Evolutionary conservation across 1,140 invertebrate genomes (phyloP), one percentile per base, ranked within the genome.

Genomic region (Mylabris phalerata): DNA sequence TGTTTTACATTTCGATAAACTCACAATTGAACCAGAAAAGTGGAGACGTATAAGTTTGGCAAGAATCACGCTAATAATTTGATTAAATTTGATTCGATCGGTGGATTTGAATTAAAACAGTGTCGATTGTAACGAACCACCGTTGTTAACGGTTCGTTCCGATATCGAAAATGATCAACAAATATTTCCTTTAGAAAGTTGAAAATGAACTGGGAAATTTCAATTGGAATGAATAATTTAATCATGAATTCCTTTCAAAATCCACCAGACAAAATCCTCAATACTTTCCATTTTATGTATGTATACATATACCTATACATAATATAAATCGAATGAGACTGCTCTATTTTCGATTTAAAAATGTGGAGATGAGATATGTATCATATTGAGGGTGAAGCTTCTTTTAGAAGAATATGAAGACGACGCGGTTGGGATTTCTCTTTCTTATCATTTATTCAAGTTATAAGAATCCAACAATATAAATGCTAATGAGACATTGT

Each of bases 1-100:
- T 54, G 51, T 54, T 54, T 54, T 54, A 54, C 51, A 54, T 54
- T 54, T 54, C 51, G 51, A 54, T 54, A 54, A 54, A 54, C 51
- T 54, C 25, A 54, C 51, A 54, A 54, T 54, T 54, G 51, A 54
- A 54, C 51, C 51, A 54, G 44, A 54, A 54, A 44, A 52, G 46
- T 19, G 19, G 19, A 1, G 19, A 19, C 19, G 19, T 19, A 19
- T 2, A 19, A 7, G 7, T 32, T 32, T 7, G 32, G 7, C 32
- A 1, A 32, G 19, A 32, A 32, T 32, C 32, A 32, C 32, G 32
- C 32, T 32, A 32, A 4, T 32, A 7, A 32, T 32, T 32, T 32
- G 32, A 32, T 32, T 32, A 32, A 32, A 32, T 32, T 32, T 3
- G 32, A 32, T 5, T 2, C 19, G 19, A 19, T 19, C 19, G 19